Percentiles rank a stretch among this genome's conserved stretches.
phyloP scores from a whole-genome alignment of 2,113 vertebrate species.

The Seriola aureovittata region DNA sequence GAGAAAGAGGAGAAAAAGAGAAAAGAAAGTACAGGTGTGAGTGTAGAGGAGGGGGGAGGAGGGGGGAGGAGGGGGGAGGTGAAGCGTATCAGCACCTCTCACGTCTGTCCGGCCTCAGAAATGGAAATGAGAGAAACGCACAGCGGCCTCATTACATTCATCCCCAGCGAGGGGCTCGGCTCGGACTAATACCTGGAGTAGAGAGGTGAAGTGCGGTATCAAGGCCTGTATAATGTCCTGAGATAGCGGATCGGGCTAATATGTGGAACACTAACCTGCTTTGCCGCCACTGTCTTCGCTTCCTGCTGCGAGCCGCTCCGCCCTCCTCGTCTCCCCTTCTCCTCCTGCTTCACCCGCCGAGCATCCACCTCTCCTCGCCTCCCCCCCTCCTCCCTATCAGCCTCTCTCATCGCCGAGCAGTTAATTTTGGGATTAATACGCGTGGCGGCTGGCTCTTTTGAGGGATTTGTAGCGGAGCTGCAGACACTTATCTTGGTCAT shows the following conservation, averaged over 20 bases:
- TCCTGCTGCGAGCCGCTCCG: slow-evolving; percentile 71
- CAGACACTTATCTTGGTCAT: slow-evolving; percentile 88
- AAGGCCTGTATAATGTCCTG: slow-evolving; percentile 67
- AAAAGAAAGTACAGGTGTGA: not conserved
- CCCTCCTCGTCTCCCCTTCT: slow-evolving; percentile 74
- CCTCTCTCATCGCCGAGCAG: slow-evolving; percentile 82
- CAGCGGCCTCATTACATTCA: slow-evolving; percentile 72
- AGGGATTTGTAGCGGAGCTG: slow-evolving; percentile 87
- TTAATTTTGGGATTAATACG: slow-evolving; percentile 88
- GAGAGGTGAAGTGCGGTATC: slow-evolving; percentile 53
- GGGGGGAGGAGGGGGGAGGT: not conserved
- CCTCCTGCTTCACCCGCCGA: slow-evolving; percentile 76
- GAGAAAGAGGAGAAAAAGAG: too few relatives aligned
- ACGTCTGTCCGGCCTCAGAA: slow-evolving; percentile 58
- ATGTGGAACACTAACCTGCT: slow-evolving; percentile 79
- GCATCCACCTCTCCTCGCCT: slow-evolving; percentile 69
- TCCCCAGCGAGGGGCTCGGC: slow-evolving; percentile 25
- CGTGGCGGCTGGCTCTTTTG: slow-evolving; percentile 83
- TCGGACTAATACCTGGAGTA: slow-evolving; percentile 61
- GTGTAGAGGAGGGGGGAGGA: not conserved
- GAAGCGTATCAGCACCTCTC: slow-evolving; percentile 49
- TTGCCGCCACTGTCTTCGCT: slow-evolving; percentile 65
- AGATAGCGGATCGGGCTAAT: slow-evolving; percentile 60
- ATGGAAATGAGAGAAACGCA: slow-evolving; percentile 68
- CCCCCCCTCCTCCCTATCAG: slow-evolving; percentile 80